Evolutionary conservation across 2,888 invertebrate species (phyloP).

Genomic region (Punctoribates punctum): DNA sequence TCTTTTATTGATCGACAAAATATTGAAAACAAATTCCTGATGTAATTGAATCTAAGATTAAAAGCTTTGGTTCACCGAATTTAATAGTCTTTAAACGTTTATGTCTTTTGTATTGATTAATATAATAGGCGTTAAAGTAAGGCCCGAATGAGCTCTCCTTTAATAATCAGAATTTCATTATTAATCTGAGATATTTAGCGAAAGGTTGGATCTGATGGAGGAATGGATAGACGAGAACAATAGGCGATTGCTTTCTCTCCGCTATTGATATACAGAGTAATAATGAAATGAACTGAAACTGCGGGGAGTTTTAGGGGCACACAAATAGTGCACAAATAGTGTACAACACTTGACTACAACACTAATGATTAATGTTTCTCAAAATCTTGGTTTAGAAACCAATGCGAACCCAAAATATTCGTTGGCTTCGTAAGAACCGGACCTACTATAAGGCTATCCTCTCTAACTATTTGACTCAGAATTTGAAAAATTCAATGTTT

Average conservation of each 20-base stretch:
- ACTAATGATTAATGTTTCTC: slow-evolving; percentile 10
- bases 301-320: not conserved
- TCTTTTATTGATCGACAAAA: no score
- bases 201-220: not conserved
- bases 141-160: not conserved
- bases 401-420: not conserved
- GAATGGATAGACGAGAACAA: not conserved
- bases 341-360: not conserved
- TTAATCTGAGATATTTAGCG: not conserved
- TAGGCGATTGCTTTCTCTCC: no score
- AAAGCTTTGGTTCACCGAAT: no score
- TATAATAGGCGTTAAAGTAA: not conserved
- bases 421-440: not conserved
- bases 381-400: not conserved
- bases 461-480: no score
- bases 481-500: no score
- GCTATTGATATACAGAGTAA: not conserved
- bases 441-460: not conserved
- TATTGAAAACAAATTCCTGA: no score
- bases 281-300: not conserved
- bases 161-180: not conserved
- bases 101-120: not conserved
- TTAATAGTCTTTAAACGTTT: no score
- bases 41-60: no score
- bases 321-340: not conserved